Percentiles rank a stretch among this genome's conserved stretches.
Evolutionary conservation across 2,888 invertebrate species (phyloP).

Genomic region (Nysson spinosus): DNA sequence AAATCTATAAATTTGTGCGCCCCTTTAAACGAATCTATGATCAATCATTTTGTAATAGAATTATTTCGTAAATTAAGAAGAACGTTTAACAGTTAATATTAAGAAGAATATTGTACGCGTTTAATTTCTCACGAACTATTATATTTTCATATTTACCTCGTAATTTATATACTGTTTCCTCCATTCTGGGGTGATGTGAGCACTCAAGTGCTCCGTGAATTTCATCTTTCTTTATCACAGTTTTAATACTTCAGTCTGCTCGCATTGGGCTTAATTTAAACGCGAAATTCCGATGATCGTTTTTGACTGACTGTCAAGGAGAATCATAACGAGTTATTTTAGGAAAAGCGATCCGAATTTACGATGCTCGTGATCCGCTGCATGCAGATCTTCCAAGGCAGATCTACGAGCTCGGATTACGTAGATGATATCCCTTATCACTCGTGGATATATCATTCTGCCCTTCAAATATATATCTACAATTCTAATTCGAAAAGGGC

Average conservation of each 20-base stretch:
- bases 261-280: conserved; percentile 7
- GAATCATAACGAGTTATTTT: conserved; percentile 38
- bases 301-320: conserved; percentile 1
- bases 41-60: too few relatives aligned
- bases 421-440: too few relatives aligned
- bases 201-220: conserved; percentile 92
- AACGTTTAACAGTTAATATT: too few relatives aligned
- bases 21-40: too few relatives aligned
- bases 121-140: neutral
- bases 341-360: conserved; percentile 1
- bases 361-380: too few relatives aligned
- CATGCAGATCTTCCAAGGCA: too few relatives aligned
- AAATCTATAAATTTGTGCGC: too few relatives aligned
- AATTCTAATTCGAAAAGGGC: too few relatives aligned
- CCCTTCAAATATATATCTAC: too few relatives aligned
- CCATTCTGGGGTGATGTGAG: conserved; percentile 96
- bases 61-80: too few relatives aligned
- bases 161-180: conserved; percentile 90
- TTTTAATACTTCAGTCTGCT: neutral
- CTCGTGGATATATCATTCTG: too few relatives aligned
- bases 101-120: neutral
- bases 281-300: neutral
- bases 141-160: conserved; percentile 79
- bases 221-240: conserved; percentile 85
- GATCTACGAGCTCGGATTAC: too few relatives aligned